Base-by-base conservation (phyloP, 2,113 vertebrate genomes). In the Paratilapia polleni region DNA sequence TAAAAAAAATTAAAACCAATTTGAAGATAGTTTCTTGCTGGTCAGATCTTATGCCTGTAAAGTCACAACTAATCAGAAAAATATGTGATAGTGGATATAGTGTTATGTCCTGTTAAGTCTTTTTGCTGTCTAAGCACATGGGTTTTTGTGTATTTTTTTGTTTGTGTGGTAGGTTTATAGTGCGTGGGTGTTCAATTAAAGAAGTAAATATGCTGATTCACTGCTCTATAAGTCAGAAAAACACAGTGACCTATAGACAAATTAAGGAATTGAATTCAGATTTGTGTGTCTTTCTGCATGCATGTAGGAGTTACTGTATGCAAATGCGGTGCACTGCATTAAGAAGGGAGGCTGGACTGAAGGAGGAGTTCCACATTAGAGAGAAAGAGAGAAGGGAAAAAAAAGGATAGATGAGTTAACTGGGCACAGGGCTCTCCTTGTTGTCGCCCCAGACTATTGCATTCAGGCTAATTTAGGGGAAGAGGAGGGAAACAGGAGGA, bases 401-500 rank as follows among this genome's bases (percentile, higher is more conserved):
- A 70, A 22, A 63, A 61, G 15, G 26, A 26, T 28, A 83, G 73
- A 87, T 38, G 24, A 78, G 63, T 88, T 90, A n/a, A 62, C 80
- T 22, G 56, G 78, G 87, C 80, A 94, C 91, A 95, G 83, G 88
- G 77, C 78, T 83, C 31, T 76, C 74, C 87, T 94, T 95, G 93
- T 96, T 94, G 89, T 90, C 86, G 22, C 82, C 83, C 70, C 81
- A 87, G 86, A 88, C 90, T n/a, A 76, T 38, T n/a, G 52, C 82
- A 82, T 86, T 93, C 86, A 82, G 70, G 70, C 88, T 92, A 83
- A 93, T 94, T 95, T 94, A 94, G 88, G 89, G 93, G 94, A 95
- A 94, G 91, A 91, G 92, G 87, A 88, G 91, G 90, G 83, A 91
- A 87, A 88, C 87, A 75, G 88, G 63, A 83, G 90, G 61, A 90